Percentiles rank a stretch among this genome's conserved stretches.
phyloP scores from a whole-genome alignment of 2,888 invertebrate genomes.

The Neocrepidodera transversa region DNA sequence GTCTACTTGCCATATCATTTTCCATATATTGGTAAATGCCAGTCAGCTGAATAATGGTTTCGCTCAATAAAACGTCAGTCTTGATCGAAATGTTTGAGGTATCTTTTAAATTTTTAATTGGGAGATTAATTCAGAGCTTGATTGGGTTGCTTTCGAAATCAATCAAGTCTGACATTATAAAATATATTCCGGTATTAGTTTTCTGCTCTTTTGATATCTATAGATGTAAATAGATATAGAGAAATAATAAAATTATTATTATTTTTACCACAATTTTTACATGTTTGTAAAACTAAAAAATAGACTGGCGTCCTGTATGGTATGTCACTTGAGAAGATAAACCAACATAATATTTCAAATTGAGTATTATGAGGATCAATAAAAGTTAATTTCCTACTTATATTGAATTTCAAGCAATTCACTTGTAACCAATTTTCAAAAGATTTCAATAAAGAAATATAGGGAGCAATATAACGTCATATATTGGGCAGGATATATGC shows the following conservation, averaged over 20 bases:
- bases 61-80: slow-evolving; percentile 14
- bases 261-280: too few species aligned
- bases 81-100: slow-evolving; percentile 14
- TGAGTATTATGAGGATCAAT: slow-evolving; percentile 18
- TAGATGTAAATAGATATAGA: too few species aligned
- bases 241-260: too few species aligned
- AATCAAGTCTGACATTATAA: not conserved
- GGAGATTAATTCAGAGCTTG: slow-evolving; percentile 10
- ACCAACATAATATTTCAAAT: slow-evolving; percentile 5
- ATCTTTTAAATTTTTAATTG: slow-evolving; percentile 13
- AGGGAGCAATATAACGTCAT: slow-evolving; percentile 34
- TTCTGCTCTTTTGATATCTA: too few species aligned
- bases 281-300: too few species aligned
- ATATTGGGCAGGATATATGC: slow-evolving; percentile 38
- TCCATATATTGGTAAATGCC: slow-evolving; percentile 13
- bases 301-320: too few species aligned
- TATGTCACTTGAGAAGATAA: slow-evolving; percentile 2
- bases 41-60: slow-evolving; percentile 11
- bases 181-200: slow-evolving; percentile 1
- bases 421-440: slow-evolving; percentile 31
- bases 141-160: slow-evolving; percentile 11
- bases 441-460: slow-evolving; percentile 33
- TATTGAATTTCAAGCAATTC: slow-evolving; percentile 20
- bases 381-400: slow-evolving; percentile 19
- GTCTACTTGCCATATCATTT: slow-evolving; percentile 18